Conservation (phyloP, 1,140 invertebrate species). For the Goniozus legneri region DNA sequence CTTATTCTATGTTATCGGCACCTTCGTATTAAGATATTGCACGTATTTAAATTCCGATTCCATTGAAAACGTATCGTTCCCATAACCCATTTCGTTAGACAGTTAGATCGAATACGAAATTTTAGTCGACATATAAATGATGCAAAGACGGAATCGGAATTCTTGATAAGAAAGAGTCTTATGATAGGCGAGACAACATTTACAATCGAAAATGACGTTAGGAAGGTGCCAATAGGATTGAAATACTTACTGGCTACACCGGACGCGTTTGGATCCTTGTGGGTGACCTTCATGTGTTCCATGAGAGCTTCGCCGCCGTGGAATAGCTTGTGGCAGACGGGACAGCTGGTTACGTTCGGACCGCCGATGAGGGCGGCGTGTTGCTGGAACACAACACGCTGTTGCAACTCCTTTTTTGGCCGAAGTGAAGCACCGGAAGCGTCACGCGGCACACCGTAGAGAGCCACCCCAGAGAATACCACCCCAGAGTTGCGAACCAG, state of each 20-base stretch:
- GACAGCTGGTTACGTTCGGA: conserved; percentile 84
- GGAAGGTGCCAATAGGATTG: too few species aligned
- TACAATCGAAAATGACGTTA: too few species aligned
- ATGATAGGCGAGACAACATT: too few species aligned
- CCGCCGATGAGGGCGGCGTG: conserved; percentile 87
- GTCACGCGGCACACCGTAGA: conserved; percentile 36
- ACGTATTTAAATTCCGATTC: too few species aligned
- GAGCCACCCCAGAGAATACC: conserved; percentile 48
- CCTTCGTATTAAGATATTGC: too few species aligned
- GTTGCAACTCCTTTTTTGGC: conserved; percentile 72
- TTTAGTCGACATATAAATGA: too few species aligned
- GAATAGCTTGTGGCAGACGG: conserved; percentile 90
- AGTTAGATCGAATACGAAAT: too few species aligned
- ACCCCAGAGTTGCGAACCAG: conserved; percentile 51
- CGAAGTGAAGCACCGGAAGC: conserved; percentile 33
- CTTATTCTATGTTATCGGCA: background rate
- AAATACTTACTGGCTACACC: conserved; percentile 83
- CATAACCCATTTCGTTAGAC: too few species aligned
- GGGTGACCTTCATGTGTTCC: conserved; percentile 93
- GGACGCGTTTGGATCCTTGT: conserved; percentile 86
- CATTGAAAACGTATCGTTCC: too few species aligned
- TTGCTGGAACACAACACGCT: conserved; percentile 88
- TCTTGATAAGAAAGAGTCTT: too few species aligned
- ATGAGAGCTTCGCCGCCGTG: conserved; percentile 86
- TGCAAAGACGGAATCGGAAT: too few species aligned